phyloP scores from a whole-genome alignment of 2,797 vertebrate species.

The Cynopterus sphinx region DNA sequence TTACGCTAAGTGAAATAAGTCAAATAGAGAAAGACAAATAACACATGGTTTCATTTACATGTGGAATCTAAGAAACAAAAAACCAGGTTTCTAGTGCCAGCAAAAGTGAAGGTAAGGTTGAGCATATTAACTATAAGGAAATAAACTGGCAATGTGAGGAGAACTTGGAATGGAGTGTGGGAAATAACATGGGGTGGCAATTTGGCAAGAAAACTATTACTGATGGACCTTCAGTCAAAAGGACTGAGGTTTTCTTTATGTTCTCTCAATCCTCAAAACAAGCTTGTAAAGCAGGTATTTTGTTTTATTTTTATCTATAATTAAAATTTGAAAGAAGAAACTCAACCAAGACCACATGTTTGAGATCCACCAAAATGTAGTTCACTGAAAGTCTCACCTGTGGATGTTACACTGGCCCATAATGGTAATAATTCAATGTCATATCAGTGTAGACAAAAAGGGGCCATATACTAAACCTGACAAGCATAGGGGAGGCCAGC shows the following conservation, averaged over 20 bases:
- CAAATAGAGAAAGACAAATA: too few species aligned
- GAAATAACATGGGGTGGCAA: background rate
- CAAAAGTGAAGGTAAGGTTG: background rate
- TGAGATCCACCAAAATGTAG: background rate
- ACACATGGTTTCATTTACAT: too few species aligned
- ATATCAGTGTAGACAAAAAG: background rate
- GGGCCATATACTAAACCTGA: too few species aligned
- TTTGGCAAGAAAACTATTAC: background rate
- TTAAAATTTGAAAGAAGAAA: background rate
- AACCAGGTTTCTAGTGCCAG: background rate
- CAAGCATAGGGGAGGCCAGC: too few species aligned
- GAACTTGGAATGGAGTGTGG: background rate
- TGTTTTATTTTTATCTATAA: background rate
- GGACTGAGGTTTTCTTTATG: background rate
- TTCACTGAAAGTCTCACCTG: background rate
- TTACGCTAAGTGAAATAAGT: too few species aligned
- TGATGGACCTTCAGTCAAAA: background rate
- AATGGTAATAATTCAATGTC: background rate
- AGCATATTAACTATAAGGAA: background rate
- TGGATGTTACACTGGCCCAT: background rate
- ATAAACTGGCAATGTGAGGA: background rate
- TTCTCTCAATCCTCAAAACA: background rate
- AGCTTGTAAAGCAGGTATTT: background rate
- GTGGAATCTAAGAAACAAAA: too few species aligned
- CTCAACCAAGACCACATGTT: background rate